These are phyloP conservation scores for Zele albiditarsus DNA, from an alignment of 2,888 invertebrate species.

Conservation along the genomic window DNA sequence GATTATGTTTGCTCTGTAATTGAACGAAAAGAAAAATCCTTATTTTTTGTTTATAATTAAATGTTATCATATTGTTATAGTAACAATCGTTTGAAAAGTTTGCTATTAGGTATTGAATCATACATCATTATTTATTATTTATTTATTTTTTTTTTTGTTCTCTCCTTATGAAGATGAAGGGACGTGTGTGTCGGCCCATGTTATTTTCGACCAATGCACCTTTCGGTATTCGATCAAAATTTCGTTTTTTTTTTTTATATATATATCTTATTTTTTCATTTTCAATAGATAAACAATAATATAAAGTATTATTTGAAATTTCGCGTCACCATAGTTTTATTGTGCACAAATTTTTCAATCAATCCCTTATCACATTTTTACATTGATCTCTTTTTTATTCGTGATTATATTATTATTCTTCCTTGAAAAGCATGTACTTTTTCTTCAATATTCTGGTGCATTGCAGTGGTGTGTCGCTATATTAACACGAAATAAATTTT, in stretches of 20 bases:
- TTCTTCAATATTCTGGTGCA: conserved; percentile 50
- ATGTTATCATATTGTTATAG: neutral
- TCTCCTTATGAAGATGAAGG: conserved; percentile 41
- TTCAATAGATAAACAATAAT: neutral
- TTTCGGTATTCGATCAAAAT: conserved; percentile 64
- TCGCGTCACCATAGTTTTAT: neutral
- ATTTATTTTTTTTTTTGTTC: conserved; percentile 39
- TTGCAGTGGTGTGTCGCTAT: conserved; percentile 71
- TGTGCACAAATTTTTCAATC: neutral
- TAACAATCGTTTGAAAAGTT: neutral
- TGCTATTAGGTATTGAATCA: neutral
- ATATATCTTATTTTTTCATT: neutral
- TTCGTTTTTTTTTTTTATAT: conserved; percentile 8
- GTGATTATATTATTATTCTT: conserved; percentile 8
- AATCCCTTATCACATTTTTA: neutral
- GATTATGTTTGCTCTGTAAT: neutral
- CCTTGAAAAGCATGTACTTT: conserved; percentile 45
- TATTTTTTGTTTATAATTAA: neutral
- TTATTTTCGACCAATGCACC: conserved; percentile 69
- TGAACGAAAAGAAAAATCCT: neutral
- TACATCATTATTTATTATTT: neutral
- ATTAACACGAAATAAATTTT: conserved; percentile 59
- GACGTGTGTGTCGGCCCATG: conserved; percentile 40
- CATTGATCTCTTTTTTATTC: neutral
- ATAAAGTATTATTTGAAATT: neutral